Evolutionary conservation across 1,140 invertebrate species (phyloP).

Genomic region (Drosophila sturtevanti): DNA sequence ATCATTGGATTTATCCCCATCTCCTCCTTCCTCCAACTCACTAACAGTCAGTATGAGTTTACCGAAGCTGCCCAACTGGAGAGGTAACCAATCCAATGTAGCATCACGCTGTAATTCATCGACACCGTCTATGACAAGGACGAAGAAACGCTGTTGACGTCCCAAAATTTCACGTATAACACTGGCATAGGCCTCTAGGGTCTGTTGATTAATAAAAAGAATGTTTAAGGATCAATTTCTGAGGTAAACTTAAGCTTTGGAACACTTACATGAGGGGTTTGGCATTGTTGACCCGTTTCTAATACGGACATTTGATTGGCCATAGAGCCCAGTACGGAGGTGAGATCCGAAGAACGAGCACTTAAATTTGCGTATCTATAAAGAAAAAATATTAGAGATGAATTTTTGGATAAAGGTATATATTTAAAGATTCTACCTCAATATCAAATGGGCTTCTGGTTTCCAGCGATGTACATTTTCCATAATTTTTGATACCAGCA

Average conservation of each 20-base stretch:
- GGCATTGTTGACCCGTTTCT: conserved; percentile 66
- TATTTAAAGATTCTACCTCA: conserved; percentile 73
- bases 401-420: not conserved
- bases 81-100: conserved; percentile 87
- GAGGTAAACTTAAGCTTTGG: not conserved
- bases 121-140: conserved; percentile 89
- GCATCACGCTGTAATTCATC: conserved; percentile 85
- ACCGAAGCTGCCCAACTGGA: conserved; percentile 86
- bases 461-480: conserved; percentile 87
- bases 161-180: conserved; percentile 62
- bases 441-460: conserved; percentile 84
- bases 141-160: conserved; percentile 80
- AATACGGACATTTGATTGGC: conserved; percentile 79
- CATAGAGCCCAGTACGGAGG: conserved; percentile 76
- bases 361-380: conserved; percentile 75
- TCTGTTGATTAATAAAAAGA: conserved; percentile 30
- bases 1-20: conserved; percentile 17
- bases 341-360: conserved; percentile 73
- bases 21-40: conserved; percentile 42
- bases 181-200: conserved; percentile 49
- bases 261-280: conserved; percentile 69
- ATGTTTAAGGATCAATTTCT: too few species aligned
- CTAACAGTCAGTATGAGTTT: conserved; percentile 89
- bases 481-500: conserved; percentile 88
- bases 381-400: not conserved